Conservation (phyloP, 2,888 invertebrate species). For the Spisula solida region DNA sequence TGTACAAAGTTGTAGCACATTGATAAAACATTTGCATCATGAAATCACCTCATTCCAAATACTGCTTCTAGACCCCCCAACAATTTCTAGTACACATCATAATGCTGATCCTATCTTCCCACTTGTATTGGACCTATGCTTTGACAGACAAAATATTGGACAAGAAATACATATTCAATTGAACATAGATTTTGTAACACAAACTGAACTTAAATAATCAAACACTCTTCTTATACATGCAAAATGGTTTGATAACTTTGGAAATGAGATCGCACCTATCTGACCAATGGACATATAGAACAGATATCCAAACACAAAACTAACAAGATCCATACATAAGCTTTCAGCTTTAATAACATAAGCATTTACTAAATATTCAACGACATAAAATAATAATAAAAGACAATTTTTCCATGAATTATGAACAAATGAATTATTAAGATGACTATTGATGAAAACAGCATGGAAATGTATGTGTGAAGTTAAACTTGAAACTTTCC, state of each 20-base stretch:
- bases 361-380: not conserved
- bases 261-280: not conserved
- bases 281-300: not conserved
- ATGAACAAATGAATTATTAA: not conserved
- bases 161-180: not conserved
- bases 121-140: not conserved
- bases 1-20: not conserved
- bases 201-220: not conserved
- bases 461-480: slow-evolving; percentile 14
- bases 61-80: not conserved
- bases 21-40: not conserved
- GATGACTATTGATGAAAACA: not conserved
- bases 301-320: not conserved
- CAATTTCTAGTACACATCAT: not conserved
- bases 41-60: not conserved
- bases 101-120: not conserved
- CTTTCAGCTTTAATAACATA: slow-evolving; percentile 8
- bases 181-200: not conserved
- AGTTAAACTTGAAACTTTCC: not conserved
- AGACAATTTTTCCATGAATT: not conserved
- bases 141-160: not conserved
- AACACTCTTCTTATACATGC: not conserved
- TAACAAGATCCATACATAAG: slow-evolving; percentile 13
- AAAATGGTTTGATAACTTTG: not conserved
- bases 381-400: not conserved